Base-by-base conservation (phyloP, 2,797 vertebrate species). In the Typhlichthys subterraneus region DNA sequence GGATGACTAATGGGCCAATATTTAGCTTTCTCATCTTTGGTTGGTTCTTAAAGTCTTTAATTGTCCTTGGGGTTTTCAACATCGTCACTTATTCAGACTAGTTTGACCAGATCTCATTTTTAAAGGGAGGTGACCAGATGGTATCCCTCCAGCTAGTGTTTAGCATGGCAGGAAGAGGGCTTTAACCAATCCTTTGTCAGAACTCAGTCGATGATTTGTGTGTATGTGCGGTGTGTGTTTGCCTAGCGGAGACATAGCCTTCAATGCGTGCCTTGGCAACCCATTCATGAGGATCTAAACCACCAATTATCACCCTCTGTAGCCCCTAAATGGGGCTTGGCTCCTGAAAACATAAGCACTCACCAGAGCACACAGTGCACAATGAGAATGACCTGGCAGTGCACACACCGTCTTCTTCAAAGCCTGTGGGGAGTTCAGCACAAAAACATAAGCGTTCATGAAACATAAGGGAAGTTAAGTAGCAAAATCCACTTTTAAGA, bases 251-350 rank as follows among this genome's bases (percentile, higher is more conserved):
- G 69, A 63, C 63, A 62, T 23, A 89, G 92, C 85, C 81, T 81
- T 89, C 92, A 87, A 90, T 88, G 93, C 87, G 93, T 45, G 77
- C 93, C 93, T 92, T 92, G 92, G 75, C 91, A 88, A 90, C 87
- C 84, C 88, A 90, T 94, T 94, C 93, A 94, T 94, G 94, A 93
- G 90, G 46, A 88, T 89, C 91, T 92, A 94, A 95, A 94, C 93
- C 93, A 92, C 91, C 90, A 92, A 93, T 93, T 94, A 95, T 94
- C 94, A 92, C 68, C 91, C 87, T 94, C 94, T 94, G 90, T 94
- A 88, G 92, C 91, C 88, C 68, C 92, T 93, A 94, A 96, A 94
- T 88, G 91, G 85, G 91, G 85, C 61, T 90, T 85, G 87, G 86
- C 87, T 91, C 84, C 85, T 89, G 88, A 89, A 93, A 89, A 88